Evolutionary conservation across 1,140 invertebrate genomes (phyloP), one percentile per base, ranked within the genome.

Genomic region (Sipha flava): DNA sequence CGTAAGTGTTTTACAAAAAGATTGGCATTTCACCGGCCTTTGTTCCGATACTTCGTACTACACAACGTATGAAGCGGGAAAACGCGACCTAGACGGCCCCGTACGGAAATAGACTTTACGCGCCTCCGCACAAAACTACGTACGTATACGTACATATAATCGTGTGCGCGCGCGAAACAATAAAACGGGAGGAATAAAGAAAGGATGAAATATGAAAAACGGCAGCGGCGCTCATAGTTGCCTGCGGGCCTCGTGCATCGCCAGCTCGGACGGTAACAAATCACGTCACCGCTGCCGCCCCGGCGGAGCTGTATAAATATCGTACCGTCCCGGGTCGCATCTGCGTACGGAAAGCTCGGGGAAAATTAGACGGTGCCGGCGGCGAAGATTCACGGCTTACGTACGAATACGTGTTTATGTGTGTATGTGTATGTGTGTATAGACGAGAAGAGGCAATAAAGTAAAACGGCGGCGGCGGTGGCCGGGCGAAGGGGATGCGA

Each of bases 401-500:
- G 31, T 54, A 34, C 26, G 29, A 18, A 43, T 18, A 47, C 26
- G 21, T 34, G 37, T 31, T 34, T 64, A 10, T 64, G n/a, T 40
- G 6, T 40, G n/a, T 64, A 12, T 59, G 10, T 59, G 4, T 57
- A 3, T 57, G 2, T 26, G 0, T 57, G 12, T 57, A 16, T 57
- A 4, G 9, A 9, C n/a, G n/a, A 26, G 10, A 47, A 12, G 43
- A 43, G 47, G 73, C 73, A 77, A 77, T 77, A 77, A 77, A 77
- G 73, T 59, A 77, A 77, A 77, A 77, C 73, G 23, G 29, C n/a
- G 70, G 21, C 40, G 70, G 16, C 23, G 81, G 92, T 91, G 79
- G 91, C 91, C 49, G 91, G 90, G 80, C 90, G 89, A 72, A 91
- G 87, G 73, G 54, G 18, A 40, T 40, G 40, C 68, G 34, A 37